Evolutionary conservation across 2,888 invertebrate genomes (phyloP).

Genomic region (Apodemia duryi): DNA sequence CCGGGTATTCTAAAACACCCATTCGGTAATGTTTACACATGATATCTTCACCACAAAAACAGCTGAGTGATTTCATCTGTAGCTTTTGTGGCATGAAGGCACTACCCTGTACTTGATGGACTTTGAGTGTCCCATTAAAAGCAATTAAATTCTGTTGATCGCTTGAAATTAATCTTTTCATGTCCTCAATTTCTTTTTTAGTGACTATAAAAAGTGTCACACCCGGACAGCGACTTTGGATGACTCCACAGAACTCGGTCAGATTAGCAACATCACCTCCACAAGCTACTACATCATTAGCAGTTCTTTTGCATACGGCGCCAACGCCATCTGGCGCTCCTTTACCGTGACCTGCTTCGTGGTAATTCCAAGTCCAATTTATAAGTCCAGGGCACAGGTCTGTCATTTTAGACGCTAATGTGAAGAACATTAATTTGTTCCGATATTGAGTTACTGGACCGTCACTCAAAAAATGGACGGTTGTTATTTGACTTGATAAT

Average conservation of each 20-base stretch:
- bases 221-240: not conserved
- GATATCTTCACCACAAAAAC: conserved; percentile 16
- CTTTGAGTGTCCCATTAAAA: conserved; percentile 16
- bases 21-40: too few relatives aligned
- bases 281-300: not conserved
- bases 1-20: too few relatives aligned
- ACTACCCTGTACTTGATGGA: conserved; percentile 18
- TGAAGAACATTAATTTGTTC: conserved; percentile 43
- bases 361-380: conserved; percentile 12
- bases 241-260: not conserved
- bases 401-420: conserved; percentile 28
- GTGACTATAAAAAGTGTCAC: not conserved
- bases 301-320: not conserved
- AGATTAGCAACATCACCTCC: not conserved
- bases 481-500: conserved; percentile 19
- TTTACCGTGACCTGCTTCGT: conserved; percentile 11
- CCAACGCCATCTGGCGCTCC: conserved; percentile 14
- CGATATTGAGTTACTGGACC: conserved; percentile 35
- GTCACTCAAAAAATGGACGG: conserved; percentile 44
- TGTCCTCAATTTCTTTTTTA: not conserved
- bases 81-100: conserved; percentile 17
- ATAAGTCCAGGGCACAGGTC: not conserved
- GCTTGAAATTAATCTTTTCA: not conserved
- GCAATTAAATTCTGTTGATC: too few relatives aligned
- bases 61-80: conserved; percentile 17